Evolutionary conservation across 2,888 invertebrate genomes (phyloP).

Genomic region (Drosophila quinaria): DNA sequence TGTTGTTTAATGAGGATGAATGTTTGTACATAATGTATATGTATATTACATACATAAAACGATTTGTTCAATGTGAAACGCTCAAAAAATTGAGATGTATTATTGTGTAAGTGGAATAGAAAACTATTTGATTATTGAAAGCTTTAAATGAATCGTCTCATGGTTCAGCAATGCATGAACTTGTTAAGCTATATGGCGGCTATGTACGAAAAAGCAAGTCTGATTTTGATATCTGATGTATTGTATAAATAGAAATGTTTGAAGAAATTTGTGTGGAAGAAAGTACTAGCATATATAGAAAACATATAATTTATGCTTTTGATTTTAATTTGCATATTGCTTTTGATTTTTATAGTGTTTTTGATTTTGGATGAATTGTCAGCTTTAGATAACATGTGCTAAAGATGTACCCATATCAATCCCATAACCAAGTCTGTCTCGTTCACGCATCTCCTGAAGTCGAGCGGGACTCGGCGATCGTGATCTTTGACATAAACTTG

Average conservation of each 20-base stretch:
- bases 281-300: constrained; percentile 76
- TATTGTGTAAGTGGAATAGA: constrained; percentile 36
- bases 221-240: constrained; percentile 36
- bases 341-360: constrained; percentile 39
- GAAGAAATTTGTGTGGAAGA: constrained; percentile 70
- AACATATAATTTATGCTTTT: constrained; percentile 51
- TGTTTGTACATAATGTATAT: constrained; percentile 48
- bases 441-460: constrained; percentile 87
- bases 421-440: constrained; percentile 86
- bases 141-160: constrained; percentile 41
- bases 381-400: constrained; percentile 63
- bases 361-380: constrained; percentile 42
- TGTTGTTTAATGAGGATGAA: constrained; percentile 50
- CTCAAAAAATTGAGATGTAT: constrained; percentile 45
- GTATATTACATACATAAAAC: constrained; percentile 49
- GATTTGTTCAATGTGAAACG: constrained; percentile 42
- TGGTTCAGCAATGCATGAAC: constrained; percentile 54
- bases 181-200: constrained; percentile 62
- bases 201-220: constrained; percentile 60
- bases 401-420: constrained; percentile 86
- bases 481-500: constrained; percentile 87
- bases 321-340: constrained; percentile 19
- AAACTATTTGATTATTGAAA: constrained; percentile 53
- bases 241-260: constrained; percentile 63
- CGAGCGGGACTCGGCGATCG: constrained; percentile 86